Evolutionary conservation across 37 sponge, comb jelly and placozoan genomes (phyloP).

Genomic region (Axinella damicornis): DNA sequence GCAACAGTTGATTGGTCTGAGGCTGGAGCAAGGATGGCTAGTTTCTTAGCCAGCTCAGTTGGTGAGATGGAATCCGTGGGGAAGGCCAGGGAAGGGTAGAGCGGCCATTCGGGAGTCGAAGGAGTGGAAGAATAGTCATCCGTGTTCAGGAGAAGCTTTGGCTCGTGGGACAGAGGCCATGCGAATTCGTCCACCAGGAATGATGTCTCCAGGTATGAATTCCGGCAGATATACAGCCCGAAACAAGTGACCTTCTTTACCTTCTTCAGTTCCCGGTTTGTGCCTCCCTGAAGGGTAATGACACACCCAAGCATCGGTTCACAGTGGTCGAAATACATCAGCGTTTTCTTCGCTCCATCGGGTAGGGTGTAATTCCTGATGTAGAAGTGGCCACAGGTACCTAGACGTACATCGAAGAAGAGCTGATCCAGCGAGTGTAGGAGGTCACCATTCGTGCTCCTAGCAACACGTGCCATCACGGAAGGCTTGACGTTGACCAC

Average conservation of each 20-base stretch:
- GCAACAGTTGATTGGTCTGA: too few species aligned
- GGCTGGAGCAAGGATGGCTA: background rate
- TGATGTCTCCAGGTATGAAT: constrained; percentile 77
- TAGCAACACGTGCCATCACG: constrained; percentile 86
- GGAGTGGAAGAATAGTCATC: constrained; percentile 26
- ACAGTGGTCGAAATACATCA: constrained; percentile 95
- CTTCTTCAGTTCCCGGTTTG: constrained; percentile 61
- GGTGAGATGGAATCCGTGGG: constrained; percentile 16
- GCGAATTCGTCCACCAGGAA: constrained; percentile 78
- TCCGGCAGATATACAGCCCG: constrained; percentile 81
- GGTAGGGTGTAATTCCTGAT: constrained; percentile 72
- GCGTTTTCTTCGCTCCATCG: constrained; percentile 79
- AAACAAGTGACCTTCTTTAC: constrained; percentile 86
- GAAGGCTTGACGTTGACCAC: constrained; percentile 89
- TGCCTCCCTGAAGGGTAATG: constrained; percentile 84
- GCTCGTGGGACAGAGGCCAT: constrained; percentile 26
- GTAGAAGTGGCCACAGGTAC: constrained; percentile 89
- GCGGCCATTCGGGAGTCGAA: constrained; percentile 48
- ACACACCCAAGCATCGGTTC: constrained; percentile 73
- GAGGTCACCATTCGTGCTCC: constrained; percentile 80
- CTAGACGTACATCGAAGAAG: constrained; percentile 73
- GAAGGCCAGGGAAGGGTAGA: constrained; percentile 35
- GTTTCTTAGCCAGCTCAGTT: constrained; percentile 3
- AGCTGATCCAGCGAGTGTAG: constrained; percentile 86
- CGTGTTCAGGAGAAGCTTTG: constrained; percentile 3